Conservation (phyloP, 2,113 vertebrate species). For the Menura novaehollandiae region DNA sequence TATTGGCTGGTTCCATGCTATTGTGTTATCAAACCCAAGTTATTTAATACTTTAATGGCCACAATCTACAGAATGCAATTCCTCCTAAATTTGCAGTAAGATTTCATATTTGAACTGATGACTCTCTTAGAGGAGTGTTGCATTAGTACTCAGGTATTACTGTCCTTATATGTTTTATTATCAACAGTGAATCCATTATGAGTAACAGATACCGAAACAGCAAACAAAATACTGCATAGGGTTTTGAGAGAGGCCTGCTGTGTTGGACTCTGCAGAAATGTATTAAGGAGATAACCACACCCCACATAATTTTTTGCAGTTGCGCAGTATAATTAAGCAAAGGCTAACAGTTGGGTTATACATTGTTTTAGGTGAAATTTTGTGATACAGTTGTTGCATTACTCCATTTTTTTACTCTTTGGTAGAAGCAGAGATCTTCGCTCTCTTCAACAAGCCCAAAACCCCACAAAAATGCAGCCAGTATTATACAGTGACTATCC, state of each 20-base stretch:
- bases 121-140: neutral
- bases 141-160: neutral
- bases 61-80: neutral
- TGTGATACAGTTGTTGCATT: neutral
- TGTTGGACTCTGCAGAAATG: neutral
- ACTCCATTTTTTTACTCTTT: neutral
- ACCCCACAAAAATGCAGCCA: conserved; percentile 75
- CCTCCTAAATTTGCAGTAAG: neutral
- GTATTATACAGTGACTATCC: conserved; percentile 92
- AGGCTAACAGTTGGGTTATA: neutral
- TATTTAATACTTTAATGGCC: neutral
- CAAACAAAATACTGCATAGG: neutral
- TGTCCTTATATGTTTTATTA: neutral
- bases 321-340: neutral
- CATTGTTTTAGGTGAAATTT: neutral
- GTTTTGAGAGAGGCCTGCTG: neutral
- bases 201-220: neutral
- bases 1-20: neutral
- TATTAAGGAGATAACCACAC: neutral
- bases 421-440: conserved; percentile 84
- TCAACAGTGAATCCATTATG: neutral
- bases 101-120: neutral
- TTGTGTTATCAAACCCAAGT: neutral
- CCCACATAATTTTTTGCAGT: neutral
- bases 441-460: conserved; percentile 89